Evolutionary conservation across 2,888 invertebrate genomes (phyloP).

Genomic region (Mylabris sibirica): DNA sequence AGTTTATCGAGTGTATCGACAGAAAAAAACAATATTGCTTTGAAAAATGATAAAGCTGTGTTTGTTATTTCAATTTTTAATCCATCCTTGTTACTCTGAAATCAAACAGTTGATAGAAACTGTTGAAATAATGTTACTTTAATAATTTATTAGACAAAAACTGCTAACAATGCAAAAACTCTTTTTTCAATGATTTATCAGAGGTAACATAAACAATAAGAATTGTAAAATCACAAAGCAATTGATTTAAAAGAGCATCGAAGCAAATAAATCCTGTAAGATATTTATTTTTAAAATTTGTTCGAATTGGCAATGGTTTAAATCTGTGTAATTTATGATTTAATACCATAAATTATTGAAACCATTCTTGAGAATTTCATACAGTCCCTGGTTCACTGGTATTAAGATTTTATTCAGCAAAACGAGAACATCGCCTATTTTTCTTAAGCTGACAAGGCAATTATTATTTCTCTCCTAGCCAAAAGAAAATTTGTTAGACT

Average conservation of each 20-base stretch:
- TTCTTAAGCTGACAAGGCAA: constrained; percentile 19
- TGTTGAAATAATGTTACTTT: no score
- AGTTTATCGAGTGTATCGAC: not conserved
- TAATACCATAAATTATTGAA: not conserved
- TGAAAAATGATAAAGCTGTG: no score
- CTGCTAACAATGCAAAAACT: no score
- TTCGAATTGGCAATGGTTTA: not conserved
- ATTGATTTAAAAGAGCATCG: not conserved
- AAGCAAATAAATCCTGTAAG: not conserved
- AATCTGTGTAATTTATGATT: not conserved
- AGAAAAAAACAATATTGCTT: no score
- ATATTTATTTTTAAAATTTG: no score
- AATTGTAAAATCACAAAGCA: not conserved
- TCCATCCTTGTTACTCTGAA: no score
- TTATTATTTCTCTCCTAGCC: constrained; percentile 10
- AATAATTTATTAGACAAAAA: no score
- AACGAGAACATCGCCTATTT: constrained; percentile 14
- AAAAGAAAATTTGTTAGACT: constrained; percentile 7
- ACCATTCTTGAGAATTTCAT: not conserved
- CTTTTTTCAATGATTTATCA: no score
- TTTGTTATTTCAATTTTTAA: no score
- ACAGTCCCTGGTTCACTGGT: not conserved
- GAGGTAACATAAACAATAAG: no score
- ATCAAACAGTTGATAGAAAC: no score
- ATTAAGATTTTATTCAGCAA: constrained; percentile 17